A percentile compares a stretch with the other conserved stretches of the same genome.
Evolutionary conservation across 2,888 invertebrate species (phyloP).

Genomic region (Halictus ligatus): DNA sequence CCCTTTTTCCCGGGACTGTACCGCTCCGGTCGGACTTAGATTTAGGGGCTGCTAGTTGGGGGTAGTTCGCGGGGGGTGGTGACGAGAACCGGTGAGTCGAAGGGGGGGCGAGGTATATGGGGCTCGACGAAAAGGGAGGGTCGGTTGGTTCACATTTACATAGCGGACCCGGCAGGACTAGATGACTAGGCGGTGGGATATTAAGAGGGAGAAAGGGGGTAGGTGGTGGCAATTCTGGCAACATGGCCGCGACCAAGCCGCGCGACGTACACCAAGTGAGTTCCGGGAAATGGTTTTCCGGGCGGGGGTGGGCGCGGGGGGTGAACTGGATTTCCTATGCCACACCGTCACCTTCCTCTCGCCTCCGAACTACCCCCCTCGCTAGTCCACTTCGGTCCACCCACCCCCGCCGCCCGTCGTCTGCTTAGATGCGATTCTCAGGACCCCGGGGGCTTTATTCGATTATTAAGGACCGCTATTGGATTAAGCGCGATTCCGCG

Average conservation of each 20-base stretch:
- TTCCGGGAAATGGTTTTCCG: conserved; percentile 69
- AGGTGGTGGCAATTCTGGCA: conserved; percentile 83
- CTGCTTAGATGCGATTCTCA: conserved; percentile 81
- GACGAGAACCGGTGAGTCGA: conserved; percentile 68
- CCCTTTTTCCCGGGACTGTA: conserved; percentile 81
- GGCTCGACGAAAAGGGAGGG: conserved; percentile 74
- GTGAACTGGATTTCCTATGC: conserved; percentile 75
- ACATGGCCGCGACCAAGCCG: conserved; percentile 82
- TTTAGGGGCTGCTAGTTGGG: conserved; percentile 83
- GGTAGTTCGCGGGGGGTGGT: conserved; percentile 82
- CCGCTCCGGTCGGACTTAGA: conserved; percentile 82
- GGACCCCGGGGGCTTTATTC: conserved; percentile 77
- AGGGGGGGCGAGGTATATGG: conserved; percentile 68
- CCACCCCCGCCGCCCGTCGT: conserved; percentile 55
- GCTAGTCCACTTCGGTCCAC: conserved; percentile 38
- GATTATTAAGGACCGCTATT: conserved; percentile 83
- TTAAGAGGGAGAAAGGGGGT: conserved; percentile 83
- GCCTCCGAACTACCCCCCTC: conserved; percentile 49
- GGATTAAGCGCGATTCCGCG: conserved; percentile 81
- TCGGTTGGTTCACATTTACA: conserved; percentile 83
- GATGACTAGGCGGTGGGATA: conserved; percentile 83
- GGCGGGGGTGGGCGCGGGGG: conserved; percentile 62
- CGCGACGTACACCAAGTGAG: conserved; percentile 76
- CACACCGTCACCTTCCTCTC: conserved; percentile 69
- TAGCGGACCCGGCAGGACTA: conserved; percentile 83